Evolutionary conservation across 2,113 vertebrate genomes (phyloP), one percentile per base, ranked within the genome.

Genomic region (Elachura formosa): DNA sequence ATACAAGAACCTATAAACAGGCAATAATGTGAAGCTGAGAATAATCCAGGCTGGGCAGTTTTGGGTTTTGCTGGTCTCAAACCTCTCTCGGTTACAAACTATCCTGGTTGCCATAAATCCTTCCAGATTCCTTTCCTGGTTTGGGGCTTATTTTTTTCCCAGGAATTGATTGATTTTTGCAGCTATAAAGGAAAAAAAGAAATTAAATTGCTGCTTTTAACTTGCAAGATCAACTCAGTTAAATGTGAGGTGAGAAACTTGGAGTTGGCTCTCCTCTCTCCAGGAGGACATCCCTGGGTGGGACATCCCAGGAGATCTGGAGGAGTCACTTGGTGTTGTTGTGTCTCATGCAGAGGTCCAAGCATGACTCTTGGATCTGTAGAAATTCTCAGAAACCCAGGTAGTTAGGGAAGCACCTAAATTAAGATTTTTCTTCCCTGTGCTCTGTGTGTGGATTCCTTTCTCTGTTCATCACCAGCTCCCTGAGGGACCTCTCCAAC

Each of bases 401-500:
- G 46, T 49, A 20, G 34, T 79, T 14, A 25, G n/a, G 11, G 14
- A 21, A 83, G 51, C 76, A 40, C 29, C 43, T 51, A 17, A 49
- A n/a, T 25, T 25, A 12, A 46, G 38, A 26, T 24, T n/a, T 28
- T 45, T n/a, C 55, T 45, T 73, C 67, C n/a, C 31, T 29, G 43
- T 2, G 3, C 34, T 49, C 33, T 4, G 0, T 10, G 25, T 31
- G 21, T 7, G 24, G 2, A 55, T 75, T 16, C 34, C 11, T 31
- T 29, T 61, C 26, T 71, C 55, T 9, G 4, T 26, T 45, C 86
- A 31, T 14, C 14, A 0, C 17, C 31, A 24, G 3, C 12, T 61
- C 45, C 3, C 31, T 7, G 38, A 0, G 0, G 33, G 20, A n/a
- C 8, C 48, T 66, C 0, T 22, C 68, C 59, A 14, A 3, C 22